These are phyloP conservation scores for Ochropleura leucogaster DNA, from an alignment of 2,888 invertebrate genomes.

Conservation along the genomic window DNA sequence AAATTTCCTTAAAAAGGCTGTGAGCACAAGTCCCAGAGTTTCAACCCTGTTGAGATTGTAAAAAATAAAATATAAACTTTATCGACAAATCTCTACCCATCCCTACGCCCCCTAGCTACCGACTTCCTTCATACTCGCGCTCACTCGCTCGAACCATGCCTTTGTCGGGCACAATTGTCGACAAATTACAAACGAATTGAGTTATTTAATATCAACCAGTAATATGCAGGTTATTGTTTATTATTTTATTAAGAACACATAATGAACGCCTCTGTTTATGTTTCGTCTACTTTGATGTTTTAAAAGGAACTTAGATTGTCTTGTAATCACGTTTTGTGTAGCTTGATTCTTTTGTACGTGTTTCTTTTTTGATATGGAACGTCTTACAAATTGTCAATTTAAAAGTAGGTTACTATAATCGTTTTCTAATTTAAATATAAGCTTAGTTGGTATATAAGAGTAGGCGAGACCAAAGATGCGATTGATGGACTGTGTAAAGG, in stretches of 20 bases:
- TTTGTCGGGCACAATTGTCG: conserved; percentile 91
- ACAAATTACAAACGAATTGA: conserved; percentile 91
- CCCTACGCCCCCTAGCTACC: conserved; percentile 83
- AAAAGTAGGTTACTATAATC: background rate
- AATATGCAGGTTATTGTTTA: conserved; percentile 85
- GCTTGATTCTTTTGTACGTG: background rate
- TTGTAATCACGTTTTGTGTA: conserved; percentile 37
- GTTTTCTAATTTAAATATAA: background rate
- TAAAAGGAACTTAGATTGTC: conserved; percentile 40
- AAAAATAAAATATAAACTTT: background rate
- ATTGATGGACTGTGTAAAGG: too few species aligned
- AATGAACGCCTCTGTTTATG: conserved; percentile 67
- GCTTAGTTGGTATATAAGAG: too few species aligned
- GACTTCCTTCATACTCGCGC: conserved; percentile 90
- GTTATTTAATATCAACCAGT: conserved; percentile 90
- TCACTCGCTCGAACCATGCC: conserved; percentile 90
- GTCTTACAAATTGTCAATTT: background rate
- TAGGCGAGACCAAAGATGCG: too few species aligned
- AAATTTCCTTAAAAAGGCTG: too few species aligned
- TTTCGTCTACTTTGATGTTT: conserved; percentile 54
- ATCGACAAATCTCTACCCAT: conserved; percentile 72
- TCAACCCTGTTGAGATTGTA: too few species aligned
- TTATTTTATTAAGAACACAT: conserved; percentile 79
- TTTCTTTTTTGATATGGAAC: background rate
- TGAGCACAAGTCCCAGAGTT: too few species aligned